Evolutionary conservation across 1,140 invertebrate genomes (phyloP).

Genomic region (Temnothorax nylanderi): DNA sequence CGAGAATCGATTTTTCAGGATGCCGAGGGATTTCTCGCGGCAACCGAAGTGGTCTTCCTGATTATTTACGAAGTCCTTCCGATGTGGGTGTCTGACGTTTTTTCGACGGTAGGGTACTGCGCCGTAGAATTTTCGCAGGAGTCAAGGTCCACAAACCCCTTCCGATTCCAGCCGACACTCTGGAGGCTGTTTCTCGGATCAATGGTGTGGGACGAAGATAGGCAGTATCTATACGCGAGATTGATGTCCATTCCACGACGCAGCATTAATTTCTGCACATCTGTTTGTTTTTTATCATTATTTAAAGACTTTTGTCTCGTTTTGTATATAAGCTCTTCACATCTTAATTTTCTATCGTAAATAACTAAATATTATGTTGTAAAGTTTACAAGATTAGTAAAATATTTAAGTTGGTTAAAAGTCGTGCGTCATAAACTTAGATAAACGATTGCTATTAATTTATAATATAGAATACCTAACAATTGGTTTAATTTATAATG

Average conservation of each 20-base stretch:
- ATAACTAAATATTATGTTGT: background rate
- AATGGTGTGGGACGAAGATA: slow-evolving; percentile 67
- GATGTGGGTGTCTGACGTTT: slow-evolving; percentile 66
- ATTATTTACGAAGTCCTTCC: slow-evolving; percentile 76
- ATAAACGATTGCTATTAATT: background rate
- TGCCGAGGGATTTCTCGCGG: slow-evolving; percentile 42
- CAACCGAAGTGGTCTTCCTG: slow-evolving; percentile 62
- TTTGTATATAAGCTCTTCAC: background rate
- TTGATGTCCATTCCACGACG: background rate
- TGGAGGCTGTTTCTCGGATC: slow-evolving; percentile 69
- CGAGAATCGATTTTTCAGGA: slow-evolving; percentile 69
- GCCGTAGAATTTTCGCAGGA: slow-evolving; percentile 65
- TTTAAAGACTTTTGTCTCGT: background rate
- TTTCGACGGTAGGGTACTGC: slow-evolving; percentile 47
- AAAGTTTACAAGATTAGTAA: background rate
- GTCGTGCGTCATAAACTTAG: background rate
- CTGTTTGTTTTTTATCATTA: background rate
- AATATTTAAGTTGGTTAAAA: background rate
- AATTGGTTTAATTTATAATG: too few relatives aligned
- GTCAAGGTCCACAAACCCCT: slow-evolving; percentile 71
- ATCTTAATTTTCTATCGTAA: background rate
- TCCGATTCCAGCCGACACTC: slow-evolving; percentile 72
- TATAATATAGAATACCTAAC: too few relatives aligned
- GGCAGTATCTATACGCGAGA: background rate
- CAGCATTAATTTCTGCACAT: background rate